Percentiles rank a stretch among this genome's conserved stretches.
phyloP scores from a whole-genome alignment of 2,888 invertebrate species.

The Folsomia candida region DNA sequence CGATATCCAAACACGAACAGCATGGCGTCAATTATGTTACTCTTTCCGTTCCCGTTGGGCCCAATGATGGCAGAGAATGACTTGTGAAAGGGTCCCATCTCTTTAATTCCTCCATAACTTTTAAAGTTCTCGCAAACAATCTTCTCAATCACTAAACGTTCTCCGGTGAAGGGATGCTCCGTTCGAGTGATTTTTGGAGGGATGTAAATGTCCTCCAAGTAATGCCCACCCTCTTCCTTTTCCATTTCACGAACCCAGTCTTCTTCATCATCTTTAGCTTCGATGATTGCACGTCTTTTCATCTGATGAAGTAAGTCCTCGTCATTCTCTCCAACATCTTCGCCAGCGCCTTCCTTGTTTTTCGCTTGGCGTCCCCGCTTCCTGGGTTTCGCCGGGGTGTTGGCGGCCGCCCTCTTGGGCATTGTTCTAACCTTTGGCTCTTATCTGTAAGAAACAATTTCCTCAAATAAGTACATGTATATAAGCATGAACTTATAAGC shows the following conservation, averaged over 20 bases:
- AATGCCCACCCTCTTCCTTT: slow-evolving; percentile 62
- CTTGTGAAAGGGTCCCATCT: slow-evolving; percentile 94
- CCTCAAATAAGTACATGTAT: not conserved
- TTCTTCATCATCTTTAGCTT: slow-evolving; percentile 44
- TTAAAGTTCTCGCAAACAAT: slow-evolving; percentile 94
- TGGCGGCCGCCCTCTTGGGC: slow-evolving; percentile 26
- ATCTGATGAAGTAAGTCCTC: slow-evolving; percentile 14
- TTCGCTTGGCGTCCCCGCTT: slow-evolving; percentile 34
- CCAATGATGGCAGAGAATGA: slow-evolving; percentile 95
- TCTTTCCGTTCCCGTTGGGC: slow-evolving; percentile 98
- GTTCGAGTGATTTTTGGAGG: slow-evolving; percentile 58
- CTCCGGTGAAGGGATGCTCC: slow-evolving; percentile 64
- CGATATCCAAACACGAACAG: slow-evolving; percentile 98
- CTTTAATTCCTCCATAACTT: slow-evolving; percentile 82
- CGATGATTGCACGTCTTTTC: slow-evolving; percentile 18
- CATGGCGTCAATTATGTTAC: slow-evolving; percentile 98
- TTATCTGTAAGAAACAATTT: not conserved
- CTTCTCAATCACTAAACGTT: slow-evolving; percentile 82
- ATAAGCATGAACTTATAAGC: not conserved
- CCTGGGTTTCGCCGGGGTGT: slow-evolving; percentile 15
- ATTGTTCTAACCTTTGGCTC: slow-evolving; percentile 38
- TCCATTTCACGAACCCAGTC: slow-evolving; percentile 50
- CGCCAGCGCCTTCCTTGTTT: slow-evolving; percentile 26
- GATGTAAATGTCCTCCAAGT: slow-evolving; percentile 78
- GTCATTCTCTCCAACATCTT: slow-evolving; percentile 11